A percentile compares a stretch with the other conserved stretches of the same genome.
phyloP scores from a whole-genome alignment of 2,797 vertebrate species.

The Phataginus tetradactyla region DNA sequence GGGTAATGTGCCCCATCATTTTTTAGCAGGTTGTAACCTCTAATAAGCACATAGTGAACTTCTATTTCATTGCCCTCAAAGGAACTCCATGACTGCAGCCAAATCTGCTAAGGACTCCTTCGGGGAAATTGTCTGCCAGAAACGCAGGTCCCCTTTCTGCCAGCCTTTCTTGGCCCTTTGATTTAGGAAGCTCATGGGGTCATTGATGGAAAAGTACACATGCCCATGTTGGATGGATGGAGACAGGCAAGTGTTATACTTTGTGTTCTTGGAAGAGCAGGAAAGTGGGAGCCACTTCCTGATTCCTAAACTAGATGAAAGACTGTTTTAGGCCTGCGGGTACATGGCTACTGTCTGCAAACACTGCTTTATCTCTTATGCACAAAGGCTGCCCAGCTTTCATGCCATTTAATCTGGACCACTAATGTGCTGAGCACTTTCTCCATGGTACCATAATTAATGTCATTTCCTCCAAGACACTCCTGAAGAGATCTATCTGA shows the following conservation, averaged over 20 bases:
- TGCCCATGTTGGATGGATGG: not conserved
- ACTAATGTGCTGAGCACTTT: not conserved
- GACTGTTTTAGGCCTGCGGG: not conserved
- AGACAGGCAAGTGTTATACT: conserved; percentile 20
- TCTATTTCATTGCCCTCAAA: conserved; percentile 68
- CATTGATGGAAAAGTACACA: conserved; percentile 30
- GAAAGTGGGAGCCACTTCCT: conserved; percentile 10
- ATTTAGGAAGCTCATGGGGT: conserved; percentile 48
- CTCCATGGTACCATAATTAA: conserved; percentile 23
- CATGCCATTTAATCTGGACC: not conserved
- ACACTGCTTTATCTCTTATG: not conserved
- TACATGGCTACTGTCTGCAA: not conserved
- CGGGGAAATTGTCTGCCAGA: conserved; percentile 52
- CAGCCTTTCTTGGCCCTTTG: conserved; percentile 53
- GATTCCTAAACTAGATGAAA: conserved; percentile 9
- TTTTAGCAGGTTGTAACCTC: conserved; percentile 73
- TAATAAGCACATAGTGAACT: conserved; percentile 68
- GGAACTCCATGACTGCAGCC: conserved; percentile 55
- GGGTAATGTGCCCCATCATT: conserved; percentile 62
- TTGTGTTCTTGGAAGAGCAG: conserved; percentile 15
- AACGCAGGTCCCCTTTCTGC: conserved; percentile 64
- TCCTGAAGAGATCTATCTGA: not conserved
- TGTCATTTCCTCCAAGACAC: not conserved
- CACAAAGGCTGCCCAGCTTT: not conserved
- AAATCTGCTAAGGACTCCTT: conserved; percentile 62